Evolutionary conservation across 2,113 vertebrate species (phyloP).

Genomic region (Syngnathus floridae): DNA sequence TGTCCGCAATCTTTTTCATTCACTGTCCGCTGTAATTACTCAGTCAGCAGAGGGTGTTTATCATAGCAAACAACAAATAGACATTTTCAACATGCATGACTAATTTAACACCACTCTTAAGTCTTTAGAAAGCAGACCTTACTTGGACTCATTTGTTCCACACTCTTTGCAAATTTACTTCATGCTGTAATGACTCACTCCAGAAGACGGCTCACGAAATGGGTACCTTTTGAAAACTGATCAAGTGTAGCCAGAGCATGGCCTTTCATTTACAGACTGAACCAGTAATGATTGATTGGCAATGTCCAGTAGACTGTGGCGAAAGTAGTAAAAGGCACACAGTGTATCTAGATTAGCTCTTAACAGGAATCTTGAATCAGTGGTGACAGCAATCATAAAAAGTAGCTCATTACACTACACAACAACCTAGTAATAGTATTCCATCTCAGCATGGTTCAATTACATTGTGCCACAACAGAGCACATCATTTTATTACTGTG

Average conservation of each 20-base stretch:
- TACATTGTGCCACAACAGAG: background rate
- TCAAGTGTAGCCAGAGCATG: conserved; percentile 19
- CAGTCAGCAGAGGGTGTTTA: background rate
- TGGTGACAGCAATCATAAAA: conserved; percentile 33
- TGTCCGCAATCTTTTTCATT: too few relatives aligned
- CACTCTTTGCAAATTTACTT: background rate
- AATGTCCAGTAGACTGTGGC: conserved; percentile 20
- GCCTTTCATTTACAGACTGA: conserved; percentile 38
- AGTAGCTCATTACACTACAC: conserved; percentile 8
- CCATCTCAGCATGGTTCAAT: conserved; percentile 4
- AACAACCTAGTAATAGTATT: background rate
- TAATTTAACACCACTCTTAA: background rate
- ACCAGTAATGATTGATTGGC: conserved; percentile 50
- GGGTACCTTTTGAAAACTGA: conserved; percentile 28
- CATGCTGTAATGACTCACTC: background rate
- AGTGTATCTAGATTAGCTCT: conserved; percentile 26
- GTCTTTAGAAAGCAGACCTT: too few relatives aligned
- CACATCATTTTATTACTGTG: background rate
- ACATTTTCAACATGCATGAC: background rate
- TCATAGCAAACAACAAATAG: background rate
- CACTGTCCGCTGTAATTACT: too few relatives aligned
- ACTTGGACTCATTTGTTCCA: background rate
- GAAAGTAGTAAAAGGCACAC: conserved; percentile 9
- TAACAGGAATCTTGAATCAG: conserved; percentile 42
- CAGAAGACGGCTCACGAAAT: conserved; percentile 13